phyloP scores from a whole-genome alignment of 2,888 invertebrate species.

The Bombylius major region DNA sequence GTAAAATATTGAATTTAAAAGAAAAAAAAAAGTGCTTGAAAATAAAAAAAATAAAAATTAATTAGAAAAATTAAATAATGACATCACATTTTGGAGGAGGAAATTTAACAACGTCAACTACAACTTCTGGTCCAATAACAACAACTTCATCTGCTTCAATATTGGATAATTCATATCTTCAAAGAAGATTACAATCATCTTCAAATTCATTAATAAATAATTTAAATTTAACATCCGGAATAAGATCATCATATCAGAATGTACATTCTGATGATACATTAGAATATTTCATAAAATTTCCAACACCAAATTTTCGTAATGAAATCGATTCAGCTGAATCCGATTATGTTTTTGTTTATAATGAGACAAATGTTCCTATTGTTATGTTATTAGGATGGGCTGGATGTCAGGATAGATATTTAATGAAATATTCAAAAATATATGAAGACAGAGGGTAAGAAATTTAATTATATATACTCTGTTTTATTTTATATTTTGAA shows the following conservation, averaged over 20 bases:
- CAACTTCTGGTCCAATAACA: background rate
- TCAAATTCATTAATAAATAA: no score
- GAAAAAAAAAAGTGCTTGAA: no score
- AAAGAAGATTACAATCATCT: background rate
- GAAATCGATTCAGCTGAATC: slow-evolving; percentile 27
- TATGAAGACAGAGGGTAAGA: slow-evolving; percentile 62
- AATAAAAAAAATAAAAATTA: background rate
- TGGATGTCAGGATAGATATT: slow-evolving; percentile 62
- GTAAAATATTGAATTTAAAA: no score
- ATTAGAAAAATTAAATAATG: background rate
- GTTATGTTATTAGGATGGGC: slow-evolving; percentile 68
- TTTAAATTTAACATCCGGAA: background rate
- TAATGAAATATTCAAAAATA: slow-evolving; percentile 65
- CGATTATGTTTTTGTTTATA: slow-evolving; percentile 45
- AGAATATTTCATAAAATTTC: slow-evolving; percentile 51
- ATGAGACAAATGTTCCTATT: slow-evolving; percentile 51
- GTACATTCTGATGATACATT: slow-evolving; percentile 36
- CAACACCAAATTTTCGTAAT: slow-evolving; percentile 39
- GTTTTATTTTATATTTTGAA: background rate
- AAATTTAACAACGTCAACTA: background rate
- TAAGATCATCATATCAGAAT: background rate
- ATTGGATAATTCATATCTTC: no score
- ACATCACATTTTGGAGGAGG: no score
- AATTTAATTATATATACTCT: background rate
- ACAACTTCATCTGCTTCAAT: background rate